phyloP scores from a whole-genome alignment of 2,113 vertebrate species.

The Myiopsitta monachus region DNA sequence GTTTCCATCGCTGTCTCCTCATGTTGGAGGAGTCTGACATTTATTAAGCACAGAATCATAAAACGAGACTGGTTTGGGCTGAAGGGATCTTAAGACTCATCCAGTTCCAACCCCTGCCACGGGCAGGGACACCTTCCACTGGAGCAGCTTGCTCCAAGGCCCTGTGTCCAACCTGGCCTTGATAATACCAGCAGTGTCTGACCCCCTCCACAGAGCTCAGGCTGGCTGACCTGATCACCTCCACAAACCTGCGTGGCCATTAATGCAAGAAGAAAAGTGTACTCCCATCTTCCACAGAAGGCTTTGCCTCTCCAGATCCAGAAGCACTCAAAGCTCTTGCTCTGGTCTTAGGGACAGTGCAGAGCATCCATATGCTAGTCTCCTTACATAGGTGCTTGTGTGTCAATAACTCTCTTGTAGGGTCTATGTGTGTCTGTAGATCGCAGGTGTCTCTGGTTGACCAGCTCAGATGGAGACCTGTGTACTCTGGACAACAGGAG shows the following conservation, averaged over 20 bases:
- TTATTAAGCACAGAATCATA: not conserved
- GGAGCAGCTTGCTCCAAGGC: not conserved
- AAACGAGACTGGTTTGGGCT: not conserved
- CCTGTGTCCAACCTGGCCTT: not conserved
- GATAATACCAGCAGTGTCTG: not conserved
- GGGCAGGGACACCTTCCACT: not conserved
- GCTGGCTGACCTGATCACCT: not conserved
- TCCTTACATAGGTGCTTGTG: not conserved
- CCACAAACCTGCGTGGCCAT: not conserved
- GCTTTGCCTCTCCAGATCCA: not conserved
- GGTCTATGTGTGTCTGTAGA: not conserved
- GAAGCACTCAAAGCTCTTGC: not conserved
- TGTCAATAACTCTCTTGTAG: not conserved
- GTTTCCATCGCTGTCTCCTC: not conserved
- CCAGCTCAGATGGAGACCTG: not conserved
- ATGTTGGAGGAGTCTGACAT: rapidly evolving
- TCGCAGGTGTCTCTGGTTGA: not conserved
- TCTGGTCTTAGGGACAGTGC: not conserved
- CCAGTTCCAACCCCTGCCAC: rapidly evolving
- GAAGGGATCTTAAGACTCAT: not conserved
- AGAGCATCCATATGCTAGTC: not conserved
- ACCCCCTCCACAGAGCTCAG: not conserved
- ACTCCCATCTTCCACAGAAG: not conserved
- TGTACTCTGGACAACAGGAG: not conserved
- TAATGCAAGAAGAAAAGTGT: not conserved